Conservation (phyloP, 2,888 invertebrate genomes). For the Phanerotoma sp. region DNA sequence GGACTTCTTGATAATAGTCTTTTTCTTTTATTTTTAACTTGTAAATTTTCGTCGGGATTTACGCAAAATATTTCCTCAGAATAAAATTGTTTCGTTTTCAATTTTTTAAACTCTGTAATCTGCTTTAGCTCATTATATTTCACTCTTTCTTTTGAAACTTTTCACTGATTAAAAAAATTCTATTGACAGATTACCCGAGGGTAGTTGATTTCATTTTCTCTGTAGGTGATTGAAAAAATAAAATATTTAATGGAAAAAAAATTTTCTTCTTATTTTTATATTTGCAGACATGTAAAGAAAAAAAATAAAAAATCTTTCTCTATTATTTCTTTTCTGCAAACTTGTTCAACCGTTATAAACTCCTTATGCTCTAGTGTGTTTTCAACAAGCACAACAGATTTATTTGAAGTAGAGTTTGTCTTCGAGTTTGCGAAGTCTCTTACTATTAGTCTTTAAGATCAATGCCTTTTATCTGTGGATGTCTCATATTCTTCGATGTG, state of each 20-base stretch:
- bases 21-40: background rate
- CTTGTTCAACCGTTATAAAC: background rate
- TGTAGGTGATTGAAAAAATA: too few species aligned
- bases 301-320: too few species aligned
- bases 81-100: slow-evolving; percentile 3
- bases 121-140: slow-evolving; percentile 32
- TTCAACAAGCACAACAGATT: slow-evolving; percentile 12
- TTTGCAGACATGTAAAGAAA: too few species aligned
- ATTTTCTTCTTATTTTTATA: too few species aligned
- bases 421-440: slow-evolving; percentile 1
- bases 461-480: background rate
- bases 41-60: background rate
- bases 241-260: too few species aligned
- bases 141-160: slow-evolving; percentile 29
- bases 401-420: background rate
- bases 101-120: slow-evolving; percentile 5
- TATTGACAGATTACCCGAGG: slow-evolving; percentile 35
- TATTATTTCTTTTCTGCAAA: background rate
- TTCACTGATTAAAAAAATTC: slow-evolving; percentile 33
- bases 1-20: too few species aligned
- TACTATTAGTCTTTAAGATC: background rate
- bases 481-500: slow-evolving; percentile 13
- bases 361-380: background rate
- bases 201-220: slow-evolving; percentile 14
- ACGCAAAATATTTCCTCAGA: slow-evolving; percentile 1